phyloP scores from a whole-genome alignment of 2,797 vertebrate species.

The Hybognathus amarus region DNA sequence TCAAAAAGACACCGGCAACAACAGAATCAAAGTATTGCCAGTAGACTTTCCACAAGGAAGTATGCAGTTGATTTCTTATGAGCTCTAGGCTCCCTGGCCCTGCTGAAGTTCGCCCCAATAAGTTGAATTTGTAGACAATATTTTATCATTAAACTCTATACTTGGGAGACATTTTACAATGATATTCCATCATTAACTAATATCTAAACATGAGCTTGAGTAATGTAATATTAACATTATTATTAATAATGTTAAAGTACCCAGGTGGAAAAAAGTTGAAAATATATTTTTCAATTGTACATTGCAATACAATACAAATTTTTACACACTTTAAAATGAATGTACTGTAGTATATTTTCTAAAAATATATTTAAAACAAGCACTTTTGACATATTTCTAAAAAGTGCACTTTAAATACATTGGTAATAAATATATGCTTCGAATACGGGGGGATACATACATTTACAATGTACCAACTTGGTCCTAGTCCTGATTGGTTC shows the following conservation, averaged over 20 bases:
- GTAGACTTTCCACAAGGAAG: not conserved
- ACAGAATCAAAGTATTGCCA: not conserved
- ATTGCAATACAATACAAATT: too few species aligned
- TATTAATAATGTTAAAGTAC: too few species aligned
- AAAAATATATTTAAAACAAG: too few species aligned
- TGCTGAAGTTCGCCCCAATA: not conserved
- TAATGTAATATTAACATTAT: not conserved
- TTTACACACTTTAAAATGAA: too few species aligned
- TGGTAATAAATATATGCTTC: fast-evolving
- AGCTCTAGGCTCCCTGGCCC: not conserved
- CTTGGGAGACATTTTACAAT: not conserved
- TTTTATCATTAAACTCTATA: not conserved
- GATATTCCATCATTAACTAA: not conserved
- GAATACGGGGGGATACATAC: too few species aligned
- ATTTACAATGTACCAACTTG: too few species aligned
- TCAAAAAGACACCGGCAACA: not conserved
- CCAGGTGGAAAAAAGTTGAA: too few species aligned
- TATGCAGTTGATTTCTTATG: conserved; percentile 2
- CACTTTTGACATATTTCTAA: too few species aligned
- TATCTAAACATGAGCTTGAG: not conserved
- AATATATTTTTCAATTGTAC: too few species aligned
- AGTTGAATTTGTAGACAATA: not conserved
- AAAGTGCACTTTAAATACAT: too few species aligned
- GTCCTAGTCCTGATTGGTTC: too few species aligned
- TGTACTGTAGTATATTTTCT: too few species aligned